A percentile compares a stretch with the other conserved stretches of the same genome.
phyloP scores from a whole-genome alignment of 2,888 invertebrate genomes.

The Conistra vaccinii region DNA sequence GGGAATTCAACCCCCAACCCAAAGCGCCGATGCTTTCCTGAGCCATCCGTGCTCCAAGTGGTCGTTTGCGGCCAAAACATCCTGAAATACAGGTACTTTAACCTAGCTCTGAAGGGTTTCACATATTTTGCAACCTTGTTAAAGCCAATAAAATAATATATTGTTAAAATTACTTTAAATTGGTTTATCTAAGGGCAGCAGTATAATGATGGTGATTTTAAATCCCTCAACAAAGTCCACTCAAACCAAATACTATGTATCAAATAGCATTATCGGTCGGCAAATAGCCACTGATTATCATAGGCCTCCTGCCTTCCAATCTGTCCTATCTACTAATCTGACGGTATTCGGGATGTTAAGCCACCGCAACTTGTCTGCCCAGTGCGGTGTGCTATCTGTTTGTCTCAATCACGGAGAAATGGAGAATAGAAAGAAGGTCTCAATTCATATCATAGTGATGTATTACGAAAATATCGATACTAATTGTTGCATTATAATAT shows the following conservation, averaged over 20 bases:
- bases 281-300: not conserved
- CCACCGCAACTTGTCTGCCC: not conserved
- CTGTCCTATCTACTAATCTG: not conserved
- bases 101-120: too few relatives aligned
- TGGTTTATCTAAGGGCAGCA: too few relatives aligned
- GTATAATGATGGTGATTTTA: too few relatives aligned
- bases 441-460: constrained; percentile 19
- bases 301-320: not conserved
- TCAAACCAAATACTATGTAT: not conserved
- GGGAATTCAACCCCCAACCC: not conserved
- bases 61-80: too few relatives aligned
- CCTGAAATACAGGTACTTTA: too few relatives aligned
- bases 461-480: constrained; percentile 12
- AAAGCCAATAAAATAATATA: too few relatives aligned
- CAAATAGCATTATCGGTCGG: not conserved
- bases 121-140: too few relatives aligned
- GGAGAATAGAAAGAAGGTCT: too few relatives aligned
- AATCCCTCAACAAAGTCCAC: not conserved
- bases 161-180: too few relatives aligned
- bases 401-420: too few relatives aligned
- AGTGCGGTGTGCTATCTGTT: not conserved
- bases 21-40: too few relatives aligned
- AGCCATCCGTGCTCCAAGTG: too few relatives aligned
- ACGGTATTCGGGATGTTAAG: not conserved
- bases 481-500: not conserved